A percentile compares a stretch with the other conserved stretches of the same genome.
Conservation (phyloP, 2,797 vertebrate species). For the Monodelphis domestica region DNA sequence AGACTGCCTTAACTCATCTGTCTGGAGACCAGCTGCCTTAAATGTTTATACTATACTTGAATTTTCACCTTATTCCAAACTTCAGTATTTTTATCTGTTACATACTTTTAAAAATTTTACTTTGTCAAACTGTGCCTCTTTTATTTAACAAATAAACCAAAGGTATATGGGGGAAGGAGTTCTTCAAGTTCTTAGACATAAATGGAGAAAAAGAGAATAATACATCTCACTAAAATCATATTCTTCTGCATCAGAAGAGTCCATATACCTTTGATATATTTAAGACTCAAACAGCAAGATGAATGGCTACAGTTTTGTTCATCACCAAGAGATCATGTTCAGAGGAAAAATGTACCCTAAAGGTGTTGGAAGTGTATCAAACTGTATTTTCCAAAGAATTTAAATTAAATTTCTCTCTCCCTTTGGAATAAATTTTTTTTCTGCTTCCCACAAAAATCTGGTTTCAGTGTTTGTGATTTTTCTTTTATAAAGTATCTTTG, state of each 20-base stretch:
- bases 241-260: too few species aligned
- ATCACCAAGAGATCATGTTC: neutral
- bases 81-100: constrained; percentile 59
- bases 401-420: constrained; percentile 75
- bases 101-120: constrained; percentile 39
- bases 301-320: neutral
- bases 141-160: constrained; percentile 42
- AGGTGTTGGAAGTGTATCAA: constrained; percentile 55
- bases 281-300: constrained; percentile 28
- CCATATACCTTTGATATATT: too few species aligned
- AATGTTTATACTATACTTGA: constrained; percentile 63
- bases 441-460: constrained; percentile 76
- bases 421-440: constrained; percentile 85
- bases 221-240: too few species aligned
- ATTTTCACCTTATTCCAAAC: constrained; percentile 61
- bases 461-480: constrained; percentile 64
- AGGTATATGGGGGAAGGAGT: constrained; percentile 25
- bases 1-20: constrained; percentile 67
- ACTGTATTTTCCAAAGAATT: constrained; percentile 74
- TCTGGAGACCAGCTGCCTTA: constrained; percentile 80
- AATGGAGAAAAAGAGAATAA: too few species aligned
- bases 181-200: too few species aligned
- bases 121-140: constrained; percentile 67
- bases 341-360: constrained; percentile 50
- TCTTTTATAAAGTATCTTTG: constrained; percentile 56